These are phyloP conservation scores for Agrypnus murinus DNA, from an alignment of 2,888 invertebrate species.

Conservation along the genomic window DNA sequence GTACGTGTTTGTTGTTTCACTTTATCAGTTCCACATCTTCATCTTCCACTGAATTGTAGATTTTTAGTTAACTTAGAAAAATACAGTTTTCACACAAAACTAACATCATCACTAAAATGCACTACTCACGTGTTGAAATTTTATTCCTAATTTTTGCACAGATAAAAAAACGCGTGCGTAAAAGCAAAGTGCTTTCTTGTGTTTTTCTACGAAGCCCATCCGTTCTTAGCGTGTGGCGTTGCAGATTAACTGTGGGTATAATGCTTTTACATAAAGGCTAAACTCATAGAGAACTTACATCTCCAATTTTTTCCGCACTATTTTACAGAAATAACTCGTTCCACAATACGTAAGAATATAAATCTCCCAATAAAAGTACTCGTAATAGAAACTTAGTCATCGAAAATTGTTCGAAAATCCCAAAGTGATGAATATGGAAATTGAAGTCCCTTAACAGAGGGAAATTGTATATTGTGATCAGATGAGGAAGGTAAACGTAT, in stretches of 20 bases:
- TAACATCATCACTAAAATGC: background rate
- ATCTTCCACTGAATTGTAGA: too few relatives aligned
- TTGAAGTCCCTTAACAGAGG: conserved; percentile 20
- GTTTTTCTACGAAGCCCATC: conserved; percentile 48
- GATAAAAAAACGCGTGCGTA: conserved; percentile 50
- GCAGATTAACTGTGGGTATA: conserved; percentile 36
- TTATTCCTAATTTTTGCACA: conserved; percentile 47
- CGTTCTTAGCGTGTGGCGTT: conserved; percentile 48
- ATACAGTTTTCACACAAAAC: background rate
- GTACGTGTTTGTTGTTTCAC: too few relatives aligned
- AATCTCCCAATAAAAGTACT: background rate
- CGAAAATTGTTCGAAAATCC: background rate
- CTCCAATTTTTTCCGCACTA: background rate
- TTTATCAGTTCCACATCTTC: too few relatives aligned
- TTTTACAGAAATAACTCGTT: background rate
- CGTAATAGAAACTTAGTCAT: too few relatives aligned
- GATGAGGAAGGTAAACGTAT: conserved; percentile 14
- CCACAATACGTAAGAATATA: background rate
- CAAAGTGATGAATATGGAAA: conserved; percentile 11
- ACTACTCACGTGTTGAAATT: conserved; percentile 19
- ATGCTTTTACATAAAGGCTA: conserved; percentile 23
- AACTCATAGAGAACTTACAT: background rate
- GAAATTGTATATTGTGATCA: conserved; percentile 21
- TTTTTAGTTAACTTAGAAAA: too few relatives aligned
- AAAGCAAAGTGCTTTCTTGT: conserved; percentile 54